Base-by-base conservation (phyloP, 2,888 invertebrate genomes). In the Volucella inflata region DNA sequence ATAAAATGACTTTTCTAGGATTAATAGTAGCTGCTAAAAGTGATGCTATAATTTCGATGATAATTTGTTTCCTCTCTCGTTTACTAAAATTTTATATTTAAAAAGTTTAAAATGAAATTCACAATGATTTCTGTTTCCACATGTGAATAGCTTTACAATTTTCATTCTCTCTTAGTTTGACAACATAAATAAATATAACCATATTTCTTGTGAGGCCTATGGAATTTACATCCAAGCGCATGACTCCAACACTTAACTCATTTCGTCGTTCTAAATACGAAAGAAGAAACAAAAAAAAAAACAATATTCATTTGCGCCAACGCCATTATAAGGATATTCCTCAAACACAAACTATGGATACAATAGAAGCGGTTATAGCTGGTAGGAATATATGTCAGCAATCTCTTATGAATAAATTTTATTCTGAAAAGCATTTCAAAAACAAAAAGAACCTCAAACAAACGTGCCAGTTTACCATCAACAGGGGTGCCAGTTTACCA, bases 171-270 rank as follows among this genome's bases (percentile, higher is more conserved):
- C 30, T 30, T 30, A 30, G 30, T 30, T 30, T 30, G 30, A 30
- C 30, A 30, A 30, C 30, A 30, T 30, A 30, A 30, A 30, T 30
- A 6, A 30, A 30, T 30, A 30, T 30, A n/a, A n/a, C n/a, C 30
- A 30, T 6, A 6, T 30, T 30, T 30, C 30, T 6, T 30, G 30
- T 30, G 30, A 30, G 30, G 30, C 30, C 6, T 30, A 30, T 30
- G 38, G 48, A 46, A 64, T 74, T 55, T 64, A 36, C 21, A n/a
- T n/a, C n/a, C n/a, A 48, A 64, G 38, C 64, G 64, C 64, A 48
- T 57, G 74, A 64, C 65, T 44, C 42, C n/a, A 14, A 36, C 48
- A 51, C 65, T n/a, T 76, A 36, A 67, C 59, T 76, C 67, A 67
- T 67, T 74, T 14, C 55, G 38, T 46, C 17, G 60, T 53, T 68